A percentile compares a stretch with the other conserved stretches of the same genome.
These are phyloP conservation scores for Ceratina australensis DNA, from an alignment of 1,140 invertebrate genomes.

Conservation along the genomic window DNA sequence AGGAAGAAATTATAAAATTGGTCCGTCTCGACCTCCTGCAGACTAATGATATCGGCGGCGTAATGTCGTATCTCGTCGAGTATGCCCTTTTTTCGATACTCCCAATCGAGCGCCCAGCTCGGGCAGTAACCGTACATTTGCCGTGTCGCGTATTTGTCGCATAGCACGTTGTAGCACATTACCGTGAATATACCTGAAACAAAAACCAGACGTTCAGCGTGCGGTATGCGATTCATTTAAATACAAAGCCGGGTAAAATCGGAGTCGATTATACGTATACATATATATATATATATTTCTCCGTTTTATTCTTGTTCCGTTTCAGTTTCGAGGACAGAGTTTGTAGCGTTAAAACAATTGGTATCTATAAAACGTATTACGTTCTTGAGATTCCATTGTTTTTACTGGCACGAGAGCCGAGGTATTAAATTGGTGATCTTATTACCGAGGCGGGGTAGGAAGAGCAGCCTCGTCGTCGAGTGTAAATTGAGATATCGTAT, in stretches of 20 bases:
- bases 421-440: too few species aligned
- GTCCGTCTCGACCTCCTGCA: conserved; percentile 99
- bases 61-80: conserved; percentile 97
- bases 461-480: too few species aligned
- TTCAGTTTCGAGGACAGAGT: too few species aligned
- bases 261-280: too few species aligned
- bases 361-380: too few species aligned
- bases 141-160: conserved; percentile 98
- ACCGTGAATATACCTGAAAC: conserved; percentile 96
- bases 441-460: too few species aligned
- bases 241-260: not conserved
- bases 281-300: too few species aligned
- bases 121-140: conserved; percentile 99
- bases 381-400: too few species aligned
- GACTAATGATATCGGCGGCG: conserved; percentile 98
- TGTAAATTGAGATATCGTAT: too few species aligned
- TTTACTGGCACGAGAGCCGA: too few species aligned
- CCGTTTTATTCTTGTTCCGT: too few species aligned
- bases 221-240: not conserved
- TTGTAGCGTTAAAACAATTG: too few species aligned
- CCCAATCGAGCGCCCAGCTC: conserved; percentile 98
- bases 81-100: conserved; percentile 98
- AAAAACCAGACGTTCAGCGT: not conserved
- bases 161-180: conserved; percentile 99
- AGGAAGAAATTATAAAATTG: conserved; percentile 99